Percentiles rank a stretch among this genome's conserved stretches.
phyloP scores from a whole-genome alignment of 2,113 vertebrate species.

The Cariama cristata region DNA sequence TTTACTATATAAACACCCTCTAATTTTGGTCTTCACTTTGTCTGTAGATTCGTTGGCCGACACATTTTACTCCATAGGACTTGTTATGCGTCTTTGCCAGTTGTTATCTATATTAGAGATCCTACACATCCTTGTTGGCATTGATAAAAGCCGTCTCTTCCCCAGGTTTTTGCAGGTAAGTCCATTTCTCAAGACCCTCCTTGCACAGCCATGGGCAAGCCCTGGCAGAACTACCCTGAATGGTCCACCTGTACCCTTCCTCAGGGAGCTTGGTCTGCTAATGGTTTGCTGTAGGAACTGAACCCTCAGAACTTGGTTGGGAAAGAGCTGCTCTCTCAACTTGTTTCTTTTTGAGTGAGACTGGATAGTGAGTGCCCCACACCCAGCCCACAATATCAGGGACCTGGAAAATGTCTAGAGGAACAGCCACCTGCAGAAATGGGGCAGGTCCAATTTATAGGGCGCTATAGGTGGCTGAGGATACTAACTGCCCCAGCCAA shows the following conservation, averaged over 20 bases:
- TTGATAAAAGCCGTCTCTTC: constrained; percentile 83
- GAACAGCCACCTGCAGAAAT: neutral
- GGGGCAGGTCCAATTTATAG: neutral
- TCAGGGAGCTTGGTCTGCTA: neutral
- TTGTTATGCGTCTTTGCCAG: constrained; percentile 91
- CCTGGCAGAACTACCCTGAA: neutral
- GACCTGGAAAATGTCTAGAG: neutral
- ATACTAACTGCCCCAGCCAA: neutral
- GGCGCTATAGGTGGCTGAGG: neutral
- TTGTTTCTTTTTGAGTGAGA: neutral
- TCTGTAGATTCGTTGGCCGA: constrained; percentile 85
- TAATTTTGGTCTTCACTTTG: neutral
- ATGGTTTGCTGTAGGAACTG: neutral
- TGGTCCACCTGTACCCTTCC: neutral
- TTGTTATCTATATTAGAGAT: constrained; percentile 87
- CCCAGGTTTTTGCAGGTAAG: constrained; percentile 89
- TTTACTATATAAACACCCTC: neutral
- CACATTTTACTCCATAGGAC: constrained; percentile 90
- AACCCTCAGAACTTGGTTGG: neutral
- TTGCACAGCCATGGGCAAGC: neutral
- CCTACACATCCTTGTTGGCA: constrained; percentile 86
- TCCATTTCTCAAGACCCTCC: neutral
- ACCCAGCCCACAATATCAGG: neutral
- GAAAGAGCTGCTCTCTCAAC: neutral
- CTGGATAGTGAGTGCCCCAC: neutral